Evolutionary conservation across 2,888 invertebrate genomes (phyloP), one percentile per base, ranked within the genome.

Genomic region (Tetanocera ferruginea): DNA sequence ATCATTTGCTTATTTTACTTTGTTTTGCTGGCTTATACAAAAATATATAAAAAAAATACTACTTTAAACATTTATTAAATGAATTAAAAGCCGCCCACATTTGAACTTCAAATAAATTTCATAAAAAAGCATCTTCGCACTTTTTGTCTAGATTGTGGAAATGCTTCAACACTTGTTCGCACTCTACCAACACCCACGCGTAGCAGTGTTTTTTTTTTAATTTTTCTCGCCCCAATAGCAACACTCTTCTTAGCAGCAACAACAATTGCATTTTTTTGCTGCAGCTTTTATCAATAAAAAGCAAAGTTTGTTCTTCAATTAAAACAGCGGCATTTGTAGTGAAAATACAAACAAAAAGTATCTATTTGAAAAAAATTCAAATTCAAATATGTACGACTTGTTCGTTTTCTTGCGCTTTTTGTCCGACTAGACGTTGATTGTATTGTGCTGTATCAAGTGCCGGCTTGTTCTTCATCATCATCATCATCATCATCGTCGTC

Each of bases 61-160:
- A 62, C 62, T 28, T 28, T 23, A 8, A 23, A 11, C 25, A 23
- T 19, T 5, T 34, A 3, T n/a, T 23, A 73, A 73, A 52, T 51
- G 34, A 74, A 77, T 60, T 43, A 49, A 51, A 49, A 60, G 55
- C 76, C 78, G 76, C 78, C 78, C 78, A 78, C 78, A 57, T 76
- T 19, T 14, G 37, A 60, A 72, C 49, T 37, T 55, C 43, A 67
- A 37, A 73, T 37, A 25, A 55, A 34, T 57, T 11, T 49, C 43
- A 51, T 8, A 52, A 8, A 23, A 51, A 66, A 19, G 34, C 62
- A 67, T 76, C 69, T 76, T 70, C 72, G 77, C 72, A 72, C 55
- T 72, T 71, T 71, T 72, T 60, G 31, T 74, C 51, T 23, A 31
- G 6, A n/a, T 55, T 52, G 9, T 51, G 8, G 5, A 25, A 9